Evolutionary conservation across 2,113 vertebrate genomes (phyloP), one percentile per base, ranked within the genome.

Genomic region (Barnardius zonarius): DNA sequence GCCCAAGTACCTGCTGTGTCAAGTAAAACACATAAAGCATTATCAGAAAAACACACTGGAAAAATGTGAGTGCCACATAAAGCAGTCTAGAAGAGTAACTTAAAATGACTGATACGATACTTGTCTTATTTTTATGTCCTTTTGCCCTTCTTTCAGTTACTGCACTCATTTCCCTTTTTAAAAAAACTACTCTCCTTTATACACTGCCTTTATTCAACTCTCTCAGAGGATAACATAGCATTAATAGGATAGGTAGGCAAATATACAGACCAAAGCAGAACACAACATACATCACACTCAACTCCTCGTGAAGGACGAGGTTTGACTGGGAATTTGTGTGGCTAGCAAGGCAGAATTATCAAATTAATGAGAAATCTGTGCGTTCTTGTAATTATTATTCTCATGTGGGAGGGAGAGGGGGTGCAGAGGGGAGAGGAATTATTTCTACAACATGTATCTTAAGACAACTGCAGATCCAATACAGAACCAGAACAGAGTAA

Each of bases 1-100:
- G 62, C 52, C 54, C 69, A 84, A 76, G 86, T 91, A 77, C 55
- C 78, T 78, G 72, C 87, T 85, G 49, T 46, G 57, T 82, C 67
- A 79, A 79, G 70, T 39, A 61, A 88, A 95, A 89, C 55, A 83
- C 61, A 95, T 91, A 83, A 89, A 87, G 73, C 68, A 78, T 48
- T 70, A 80, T 76, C 62, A 82, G 82, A 64, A 94, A 93, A 96
- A 84, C 19, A 17, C 17, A 82, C 44, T 73, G 72, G 37, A 72
- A 96, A 94, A 94, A 83, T 24, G 44, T 1, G 17, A 86, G 51
- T 67, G 81, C 59, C 46, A 90, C 82, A 92, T n/a, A 80, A 94
- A 95, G 37, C 24, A 41, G 41, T 55, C 76, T 51, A 48, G 87
- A 88, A 86, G 52, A 93, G 86, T 62, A 94, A 89, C 95, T 86